Evolutionary conservation across 2,797 vertebrate species (phyloP).

Genomic region (Orientallactaga sibirica): DNA sequence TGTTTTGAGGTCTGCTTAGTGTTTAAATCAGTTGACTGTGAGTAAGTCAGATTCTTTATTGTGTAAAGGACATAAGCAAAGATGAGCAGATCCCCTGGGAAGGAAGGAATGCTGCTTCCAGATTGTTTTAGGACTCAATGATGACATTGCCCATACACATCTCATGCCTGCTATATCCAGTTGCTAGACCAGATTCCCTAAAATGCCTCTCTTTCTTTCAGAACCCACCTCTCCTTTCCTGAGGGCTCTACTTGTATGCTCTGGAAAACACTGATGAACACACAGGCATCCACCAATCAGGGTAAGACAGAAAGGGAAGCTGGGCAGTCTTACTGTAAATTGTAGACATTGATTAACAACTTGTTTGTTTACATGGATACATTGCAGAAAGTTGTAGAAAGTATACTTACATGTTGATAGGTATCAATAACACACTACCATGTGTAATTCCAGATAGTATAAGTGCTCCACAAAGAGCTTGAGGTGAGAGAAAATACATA

Average conservation of each 20-base stretch:
- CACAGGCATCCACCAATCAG: too few species aligned
- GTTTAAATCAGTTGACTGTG: neutral
- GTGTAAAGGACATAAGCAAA: neutral
- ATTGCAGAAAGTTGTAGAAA: too few species aligned
- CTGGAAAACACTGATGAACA: too few species aligned
- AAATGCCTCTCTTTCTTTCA: neutral
- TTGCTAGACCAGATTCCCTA: neutral
- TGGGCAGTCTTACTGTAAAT: neutral
- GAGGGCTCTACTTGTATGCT: too few species aligned
- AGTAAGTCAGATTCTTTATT: neutral
- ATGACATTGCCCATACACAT: too few species aligned
- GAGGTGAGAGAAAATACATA: neutral
- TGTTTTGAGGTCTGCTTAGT: neutral
- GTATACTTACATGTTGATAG: too few species aligned
- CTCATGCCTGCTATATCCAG: neutral
- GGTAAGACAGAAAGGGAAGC: too few species aligned
- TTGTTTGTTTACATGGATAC: too few species aligned
- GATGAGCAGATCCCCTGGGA: neutral
- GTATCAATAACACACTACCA: too few species aligned
- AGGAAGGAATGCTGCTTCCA: neutral
- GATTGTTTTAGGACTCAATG: neutral
- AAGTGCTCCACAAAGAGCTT: neutral
- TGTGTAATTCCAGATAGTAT: too few species aligned
- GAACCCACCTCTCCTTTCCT: too few species aligned
- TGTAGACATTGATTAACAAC: too few species aligned